Evolutionary conservation across 2,888 invertebrate species (phyloP).

Genomic region (Agrochola lota): DNA sequence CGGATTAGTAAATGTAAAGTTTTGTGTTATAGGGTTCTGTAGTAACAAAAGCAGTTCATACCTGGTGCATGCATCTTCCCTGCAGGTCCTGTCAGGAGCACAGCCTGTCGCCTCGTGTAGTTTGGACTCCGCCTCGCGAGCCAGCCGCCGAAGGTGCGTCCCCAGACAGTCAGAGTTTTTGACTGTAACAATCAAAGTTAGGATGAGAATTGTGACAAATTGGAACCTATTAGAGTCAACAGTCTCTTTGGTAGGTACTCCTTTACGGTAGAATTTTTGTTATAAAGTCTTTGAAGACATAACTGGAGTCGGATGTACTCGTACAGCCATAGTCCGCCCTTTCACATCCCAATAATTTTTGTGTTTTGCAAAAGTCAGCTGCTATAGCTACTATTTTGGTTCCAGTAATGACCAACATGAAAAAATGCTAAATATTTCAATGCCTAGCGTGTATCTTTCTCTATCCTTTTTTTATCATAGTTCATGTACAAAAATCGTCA

Average conservation of each 20-base stretch:
- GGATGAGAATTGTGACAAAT: neutral
- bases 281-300: too few relatives aligned
- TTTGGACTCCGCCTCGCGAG: slow-evolving; percentile 95
- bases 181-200: slow-evolving; percentile 87
- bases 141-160: slow-evolving; percentile 93
- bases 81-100: slow-evolving; percentile 81
- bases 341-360: neutral
- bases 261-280: neutral
- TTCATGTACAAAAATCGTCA: neutral
- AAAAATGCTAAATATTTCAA: neutral
- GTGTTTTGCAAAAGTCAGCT: neutral
- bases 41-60: slow-evolving; percentile 45
- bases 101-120: slow-evolving; percentile 93
- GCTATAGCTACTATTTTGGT: neutral
- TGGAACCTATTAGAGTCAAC: neutral
- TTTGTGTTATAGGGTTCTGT: too few relatives aligned
- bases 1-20: too few relatives aligned
- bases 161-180: slow-evolving; percentile 94
- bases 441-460: too few relatives aligned
- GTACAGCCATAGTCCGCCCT: neutral
- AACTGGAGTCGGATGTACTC: neutral
- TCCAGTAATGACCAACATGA: neutral
- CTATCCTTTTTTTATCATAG: neutral
- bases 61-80: slow-evolving; percentile 85
- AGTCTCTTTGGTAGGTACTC: neutral